These are phyloP conservation scores for Nephrotoma appendiculata DNA, from an alignment of 2,888 invertebrate species.

Conservation along the genomic window DNA sequence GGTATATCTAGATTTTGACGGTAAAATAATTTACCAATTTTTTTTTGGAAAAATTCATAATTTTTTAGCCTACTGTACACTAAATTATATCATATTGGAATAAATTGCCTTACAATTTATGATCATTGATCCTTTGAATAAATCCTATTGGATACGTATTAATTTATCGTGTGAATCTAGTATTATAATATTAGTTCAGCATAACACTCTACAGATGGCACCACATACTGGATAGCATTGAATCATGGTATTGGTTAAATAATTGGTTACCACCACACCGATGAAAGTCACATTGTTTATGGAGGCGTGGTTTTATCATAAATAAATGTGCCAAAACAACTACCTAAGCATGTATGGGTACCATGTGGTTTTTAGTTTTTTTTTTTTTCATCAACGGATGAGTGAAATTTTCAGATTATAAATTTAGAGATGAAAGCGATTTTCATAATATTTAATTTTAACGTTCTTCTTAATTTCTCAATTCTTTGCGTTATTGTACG, in stretches of 20 bases:
- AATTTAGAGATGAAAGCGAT: background rate
- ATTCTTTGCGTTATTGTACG: background rate
- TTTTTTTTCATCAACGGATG: background rate
- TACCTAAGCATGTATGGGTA: background rate
- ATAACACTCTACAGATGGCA: background rate
- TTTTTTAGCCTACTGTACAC: background rate
- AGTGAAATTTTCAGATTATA: background rate
- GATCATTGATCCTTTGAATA: background rate
- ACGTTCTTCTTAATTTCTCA: background rate
- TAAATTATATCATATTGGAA: background rate
- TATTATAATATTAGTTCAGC: background rate
- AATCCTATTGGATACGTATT: background rate
- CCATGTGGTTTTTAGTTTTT: background rate
- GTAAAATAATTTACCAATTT: background rate
- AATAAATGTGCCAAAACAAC: background rate
- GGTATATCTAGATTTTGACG: background rate
- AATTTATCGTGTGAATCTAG: background rate
- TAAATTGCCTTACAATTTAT: background rate
- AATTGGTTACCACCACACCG: background rate
- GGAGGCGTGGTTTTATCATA: background rate
- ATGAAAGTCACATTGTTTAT: background rate
- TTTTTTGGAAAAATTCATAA: background rate
- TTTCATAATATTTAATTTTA: background rate
- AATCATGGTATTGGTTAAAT: background rate
- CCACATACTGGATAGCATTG: background rate